These are phyloP conservation scores for Halcyon chelicuti DNA, from an alignment of 2,797 vertebrate genomes.

Conservation along the genomic window DNA sequence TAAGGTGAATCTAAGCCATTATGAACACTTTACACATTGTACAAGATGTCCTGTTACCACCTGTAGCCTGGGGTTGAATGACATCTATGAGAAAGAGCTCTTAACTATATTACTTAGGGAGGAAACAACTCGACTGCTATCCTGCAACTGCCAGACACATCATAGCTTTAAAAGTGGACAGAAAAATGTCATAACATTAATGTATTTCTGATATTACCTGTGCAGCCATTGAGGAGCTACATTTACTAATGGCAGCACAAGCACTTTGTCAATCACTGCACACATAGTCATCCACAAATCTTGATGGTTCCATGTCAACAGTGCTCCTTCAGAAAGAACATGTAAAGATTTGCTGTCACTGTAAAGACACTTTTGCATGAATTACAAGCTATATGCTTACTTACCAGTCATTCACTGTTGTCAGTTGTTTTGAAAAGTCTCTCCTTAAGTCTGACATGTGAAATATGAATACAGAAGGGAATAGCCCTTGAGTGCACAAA, in stretches of 20 bases:
- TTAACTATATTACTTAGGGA: background rate
- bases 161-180: background rate
- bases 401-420: conserved; percentile 40
- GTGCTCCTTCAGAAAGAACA: background rate
- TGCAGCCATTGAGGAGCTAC: background rate
- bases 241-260: conserved; percentile 29
- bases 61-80: background rate
- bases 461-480: conserved; percentile 13
- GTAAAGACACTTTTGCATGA: conserved; percentile 49
- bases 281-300: conserved; percentile 41
- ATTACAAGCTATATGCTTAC: conserved; percentile 56
- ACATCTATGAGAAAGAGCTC: background rate
- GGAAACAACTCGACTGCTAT: background rate
- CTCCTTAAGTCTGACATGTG: conserved; percentile 31
- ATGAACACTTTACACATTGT: background rate
- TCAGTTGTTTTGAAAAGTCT: conserved; percentile 51
- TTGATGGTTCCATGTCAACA: conserved; percentile 50
- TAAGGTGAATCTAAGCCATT: background rate
- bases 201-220: conserved; percentile 11
- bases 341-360: conserved; percentile 63
- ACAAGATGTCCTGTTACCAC: background rate
- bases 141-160: background rate
- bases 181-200: conserved; percentile 24
- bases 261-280: conserved; percentile 52
- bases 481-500: background rate